Conservation (phyloP, 2,888 invertebrate species). For the Drosophila multiciliata region DNA sequence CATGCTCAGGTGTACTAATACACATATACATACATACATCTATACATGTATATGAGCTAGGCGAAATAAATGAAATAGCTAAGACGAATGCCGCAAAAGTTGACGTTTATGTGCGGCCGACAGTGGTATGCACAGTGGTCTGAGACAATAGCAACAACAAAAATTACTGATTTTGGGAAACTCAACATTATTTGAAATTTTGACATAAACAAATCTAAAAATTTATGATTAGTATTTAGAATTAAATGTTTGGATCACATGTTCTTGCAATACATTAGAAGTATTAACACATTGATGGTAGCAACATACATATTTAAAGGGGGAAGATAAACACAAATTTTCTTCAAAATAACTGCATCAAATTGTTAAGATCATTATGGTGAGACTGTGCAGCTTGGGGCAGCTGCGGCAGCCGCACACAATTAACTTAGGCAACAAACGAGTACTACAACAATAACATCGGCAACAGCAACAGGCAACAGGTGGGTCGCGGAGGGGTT, state of each 20-base stretch:
- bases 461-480: slow-evolving; percentile 11
- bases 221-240: neutral
- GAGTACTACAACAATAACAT: slow-evolving; percentile 58
- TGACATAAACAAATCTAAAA: neutral
- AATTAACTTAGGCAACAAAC: slow-evolving; percentile 78
- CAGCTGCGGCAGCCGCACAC: slow-evolving; percentile 66
- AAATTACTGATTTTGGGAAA: slow-evolving; percentile 8
- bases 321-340: neutral
- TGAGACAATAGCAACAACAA: neutral
- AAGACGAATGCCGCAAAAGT: slow-evolving; percentile 63
- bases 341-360: neutral
- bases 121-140: slow-evolving; percentile 71
- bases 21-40: slow-evolving; percentile 3
- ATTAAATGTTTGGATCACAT: neutral
- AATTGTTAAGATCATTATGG: neutral
- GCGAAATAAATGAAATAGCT: slow-evolving; percentile 70
- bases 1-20: slow-evolving; percentile 39
- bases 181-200: neutral
- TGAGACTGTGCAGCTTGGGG: slow-evolving; percentile 53
- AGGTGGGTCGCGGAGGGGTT: slow-evolving; percentile 28
- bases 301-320: neutral
- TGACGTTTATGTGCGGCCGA: slow-evolving; percentile 62
- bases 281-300: neutral
- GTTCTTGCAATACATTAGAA: neutral
- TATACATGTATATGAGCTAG: slow-evolving; percentile 31